phyloP scores from a whole-genome alignment of 2,113 vertebrate species.

The Ifrita kowaldi region DNA sequence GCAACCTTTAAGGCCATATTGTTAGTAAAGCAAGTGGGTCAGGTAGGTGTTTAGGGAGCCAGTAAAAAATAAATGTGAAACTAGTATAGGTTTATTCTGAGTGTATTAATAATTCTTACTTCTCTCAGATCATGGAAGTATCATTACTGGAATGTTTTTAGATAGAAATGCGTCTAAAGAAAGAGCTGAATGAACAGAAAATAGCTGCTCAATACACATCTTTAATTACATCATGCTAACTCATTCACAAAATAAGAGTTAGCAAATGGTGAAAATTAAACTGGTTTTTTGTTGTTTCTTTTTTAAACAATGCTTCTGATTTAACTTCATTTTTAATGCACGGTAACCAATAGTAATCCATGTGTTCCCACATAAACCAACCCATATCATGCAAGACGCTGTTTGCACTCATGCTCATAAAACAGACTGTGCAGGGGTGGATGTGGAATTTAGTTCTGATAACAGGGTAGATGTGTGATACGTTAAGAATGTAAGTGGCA shows the following conservation, averaged over 20 bases:
- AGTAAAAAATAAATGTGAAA: not conserved
- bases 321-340: slow-evolving; percentile 36
- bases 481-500: slow-evolving; percentile 26
- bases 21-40: not conserved
- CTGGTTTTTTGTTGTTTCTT: not conserved
- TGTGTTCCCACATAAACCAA: slow-evolving; percentile 13
- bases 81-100: not conserved
- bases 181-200: slow-evolving; percentile 32
- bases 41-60: not conserved
- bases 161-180: not conserved
- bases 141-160: not conserved
- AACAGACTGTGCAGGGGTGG: slow-evolving; percentile 61
- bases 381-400: slow-evolving; percentile 29
- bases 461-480: slow-evolving; percentile 32
- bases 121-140: not conserved
- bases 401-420: slow-evolving; percentile 35
- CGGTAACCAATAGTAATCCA: slow-evolving; percentile 45
- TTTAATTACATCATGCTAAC: not conserved
- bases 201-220: not conserved
- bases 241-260: slow-evolving; percentile 23
- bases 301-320: slow-evolving; percentile 1
- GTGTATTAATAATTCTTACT: not conserved
- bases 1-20: rapidly evolving
- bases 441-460: slow-evolving; percentile 46
- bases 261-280: slow-evolving; percentile 6